These are phyloP conservation scores for Drosophila pachea DNA, from an alignment of 1,140 invertebrate genomes.

Conservation along the genomic window DNA sequence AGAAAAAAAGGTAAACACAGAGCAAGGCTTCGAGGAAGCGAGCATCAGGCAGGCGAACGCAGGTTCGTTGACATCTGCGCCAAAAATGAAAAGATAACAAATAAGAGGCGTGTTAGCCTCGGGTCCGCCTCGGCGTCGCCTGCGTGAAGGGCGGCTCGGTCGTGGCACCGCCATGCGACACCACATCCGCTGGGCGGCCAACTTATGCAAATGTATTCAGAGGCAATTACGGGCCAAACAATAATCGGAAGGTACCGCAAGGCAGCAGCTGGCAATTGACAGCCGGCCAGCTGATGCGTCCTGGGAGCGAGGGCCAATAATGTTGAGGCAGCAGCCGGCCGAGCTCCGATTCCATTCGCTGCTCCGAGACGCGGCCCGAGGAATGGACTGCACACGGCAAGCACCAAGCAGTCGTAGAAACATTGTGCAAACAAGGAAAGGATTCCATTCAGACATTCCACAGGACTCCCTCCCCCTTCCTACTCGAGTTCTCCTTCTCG, in stretches of 20 bases:
- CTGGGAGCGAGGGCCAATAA: constrained; percentile 26
- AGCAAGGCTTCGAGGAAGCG: constrained; percentile 36
- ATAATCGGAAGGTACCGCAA: constrained; percentile 29
- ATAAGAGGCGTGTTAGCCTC: constrained; percentile 8
- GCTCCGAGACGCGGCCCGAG: constrained; percentile 12
- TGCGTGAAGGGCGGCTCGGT: no score
- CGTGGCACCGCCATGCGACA: background rate
- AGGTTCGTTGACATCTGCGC: constrained; percentile 58
- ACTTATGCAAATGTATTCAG: constrained; percentile 44
- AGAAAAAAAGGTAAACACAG: constrained; percentile 49
- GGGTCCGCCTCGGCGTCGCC: background rate
- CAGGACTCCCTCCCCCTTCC: background rate
- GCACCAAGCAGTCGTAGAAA: constrained; percentile 13
- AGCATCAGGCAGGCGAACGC: constrained; percentile 13
- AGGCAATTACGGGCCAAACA: constrained; percentile 43
- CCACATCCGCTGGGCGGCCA: constrained; percentile 1
- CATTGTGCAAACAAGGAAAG: constrained; percentile 33
- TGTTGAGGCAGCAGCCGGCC: constrained; percentile 57
- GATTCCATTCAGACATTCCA: constrained; percentile 25
- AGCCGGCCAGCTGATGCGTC: constrained; percentile 16
- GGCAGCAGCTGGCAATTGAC: constrained; percentile 3
- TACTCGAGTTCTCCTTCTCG: background rate
- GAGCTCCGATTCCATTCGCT: constrained; percentile 35
- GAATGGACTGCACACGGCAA: constrained; percentile 2
- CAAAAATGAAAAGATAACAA: constrained; percentile 46